These are phyloP conservation scores for Acleris literana DNA, from an alignment of 2,888 invertebrate species.

Conservation along the genomic window DNA sequence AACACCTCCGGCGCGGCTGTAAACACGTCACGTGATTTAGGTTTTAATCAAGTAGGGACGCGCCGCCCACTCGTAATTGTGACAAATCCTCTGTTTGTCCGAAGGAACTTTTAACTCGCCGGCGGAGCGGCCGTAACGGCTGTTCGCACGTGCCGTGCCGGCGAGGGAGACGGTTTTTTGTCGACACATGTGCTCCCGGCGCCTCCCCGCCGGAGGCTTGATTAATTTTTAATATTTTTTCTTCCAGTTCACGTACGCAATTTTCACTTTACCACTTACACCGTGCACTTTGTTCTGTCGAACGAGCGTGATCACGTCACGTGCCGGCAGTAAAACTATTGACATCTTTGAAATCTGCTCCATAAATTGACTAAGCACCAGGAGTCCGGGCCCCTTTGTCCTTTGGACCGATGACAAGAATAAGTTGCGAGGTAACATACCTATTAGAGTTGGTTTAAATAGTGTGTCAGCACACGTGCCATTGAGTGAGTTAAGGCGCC, in stretches of 20 bases:
- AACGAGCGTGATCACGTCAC: conserved; percentile 50
- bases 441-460: conserved; percentile 7
- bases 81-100: conserved; percentile 84
- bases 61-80: conserved; percentile 80
- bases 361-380: conserved; percentile 12
- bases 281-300: conserved; percentile 52
- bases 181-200: conserved; percentile 79
- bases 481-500: conserved; percentile 60
- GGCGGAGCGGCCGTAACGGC: conserved; percentile 71
- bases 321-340: conserved; percentile 56
- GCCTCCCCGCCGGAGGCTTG: conserved; percentile 60
- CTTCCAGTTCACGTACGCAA: conserved; percentile 83
- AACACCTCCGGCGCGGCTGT: conserved; percentile 82
- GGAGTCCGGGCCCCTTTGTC: too few species aligned
- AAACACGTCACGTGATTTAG: conserved; percentile 85
- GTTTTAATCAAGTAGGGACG: conserved; percentile 84
- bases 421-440: background rate
- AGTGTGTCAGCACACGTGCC: conserved; percentile 56
- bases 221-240: conserved; percentile 84
- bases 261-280: conserved; percentile 79
- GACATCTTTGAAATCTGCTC: conserved; percentile 46
- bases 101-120: conserved; percentile 81
- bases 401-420: too few species aligned
- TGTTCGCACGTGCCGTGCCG: conserved; percentile 75
- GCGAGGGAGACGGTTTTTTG: conserved; percentile 77